phyloP scores from a whole-genome alignment of 2,113 vertebrate species.

The Desmodus rotundus region DNA sequence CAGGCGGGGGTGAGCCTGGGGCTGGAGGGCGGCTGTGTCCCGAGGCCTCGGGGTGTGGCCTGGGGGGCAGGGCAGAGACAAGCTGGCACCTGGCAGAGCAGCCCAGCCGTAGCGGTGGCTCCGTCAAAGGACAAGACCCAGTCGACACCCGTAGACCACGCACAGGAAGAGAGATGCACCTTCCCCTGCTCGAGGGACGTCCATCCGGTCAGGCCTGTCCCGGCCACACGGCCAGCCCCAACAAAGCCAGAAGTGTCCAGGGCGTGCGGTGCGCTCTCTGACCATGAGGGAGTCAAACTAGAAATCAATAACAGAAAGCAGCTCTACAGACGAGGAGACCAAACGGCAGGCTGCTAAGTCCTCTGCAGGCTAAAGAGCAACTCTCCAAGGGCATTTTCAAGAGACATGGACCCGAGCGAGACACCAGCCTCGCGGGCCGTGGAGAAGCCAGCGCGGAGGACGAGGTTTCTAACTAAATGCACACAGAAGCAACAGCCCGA shows the following conservation, averaged over 20 bases:
- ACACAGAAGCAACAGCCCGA: not conserved
- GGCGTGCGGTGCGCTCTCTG: accelerated
- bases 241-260: not conserved
- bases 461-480: accelerated
- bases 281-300: not conserved
- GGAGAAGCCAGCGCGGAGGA: not conserved
- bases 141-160: accelerated
- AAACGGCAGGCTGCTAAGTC: not conserved
- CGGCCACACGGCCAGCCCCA: too few relatives aligned
- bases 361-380: not conserved
- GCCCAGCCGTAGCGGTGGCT: too few relatives aligned
- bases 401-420: too few relatives aligned
- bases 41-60: too few relatives aligned
- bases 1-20: too few relatives aligned
- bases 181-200: too few relatives aligned
- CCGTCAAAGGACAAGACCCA: accelerated
- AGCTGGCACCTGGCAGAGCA: not conserved
- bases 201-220: accelerated
- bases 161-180: accelerated
- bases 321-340: not conserved
- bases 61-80: too few relatives aligned
- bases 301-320: not conserved
- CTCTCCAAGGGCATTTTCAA: not conserved
- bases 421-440: not conserved
- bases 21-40: too few relatives aligned